These are phyloP conservation scores for Caretta caretta DNA, from an alignment of 2,113 vertebrate species.

Conservation along the genomic window DNA sequence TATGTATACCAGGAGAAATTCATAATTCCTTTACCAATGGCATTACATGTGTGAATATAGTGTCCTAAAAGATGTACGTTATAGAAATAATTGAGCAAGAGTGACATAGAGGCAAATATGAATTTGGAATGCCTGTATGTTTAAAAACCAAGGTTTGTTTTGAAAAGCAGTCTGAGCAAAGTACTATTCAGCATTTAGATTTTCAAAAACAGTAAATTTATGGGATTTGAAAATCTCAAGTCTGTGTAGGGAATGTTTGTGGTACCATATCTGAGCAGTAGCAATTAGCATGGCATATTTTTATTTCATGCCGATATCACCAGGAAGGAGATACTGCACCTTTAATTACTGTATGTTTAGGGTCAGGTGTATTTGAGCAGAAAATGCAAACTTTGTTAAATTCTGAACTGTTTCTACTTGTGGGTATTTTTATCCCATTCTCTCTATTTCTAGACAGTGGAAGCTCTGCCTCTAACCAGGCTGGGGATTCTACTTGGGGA, in stretches of 20 bases:
- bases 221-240: not conserved
- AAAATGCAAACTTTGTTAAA: slow-evolving; percentile 55
- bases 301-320: not conserved
- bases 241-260: not conserved
- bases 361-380: slow-evolving; percentile 58
- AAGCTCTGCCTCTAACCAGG: slow-evolving; percentile 74
- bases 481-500: slow-evolving; percentile 78
- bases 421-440: slow-evolving; percentile 78
- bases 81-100: not conserved
- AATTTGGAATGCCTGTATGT: not conserved
- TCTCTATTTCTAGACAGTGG: slow-evolving; percentile 80
- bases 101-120: not conserved
- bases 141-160: not conserved
- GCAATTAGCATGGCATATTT: not conserved
- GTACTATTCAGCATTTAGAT: not conserved
- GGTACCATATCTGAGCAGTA: not conserved
- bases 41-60: not conserved
- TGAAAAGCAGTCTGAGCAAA: not conserved
- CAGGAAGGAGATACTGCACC: slow-evolving; percentile 58
- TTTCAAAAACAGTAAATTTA: not conserved
- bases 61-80: not conserved
- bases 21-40: not conserved
- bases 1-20: slow-evolving; percentile 16
- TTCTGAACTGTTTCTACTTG: slow-evolving; percentile 65
- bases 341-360: slow-evolving; percentile 28